A percentile compares a stretch with the other conserved stretches of the same genome.
Evolutionary conservation across 2,888 invertebrate species (phyloP).

Genomic region (Eristalinus aeneus): DNA sequence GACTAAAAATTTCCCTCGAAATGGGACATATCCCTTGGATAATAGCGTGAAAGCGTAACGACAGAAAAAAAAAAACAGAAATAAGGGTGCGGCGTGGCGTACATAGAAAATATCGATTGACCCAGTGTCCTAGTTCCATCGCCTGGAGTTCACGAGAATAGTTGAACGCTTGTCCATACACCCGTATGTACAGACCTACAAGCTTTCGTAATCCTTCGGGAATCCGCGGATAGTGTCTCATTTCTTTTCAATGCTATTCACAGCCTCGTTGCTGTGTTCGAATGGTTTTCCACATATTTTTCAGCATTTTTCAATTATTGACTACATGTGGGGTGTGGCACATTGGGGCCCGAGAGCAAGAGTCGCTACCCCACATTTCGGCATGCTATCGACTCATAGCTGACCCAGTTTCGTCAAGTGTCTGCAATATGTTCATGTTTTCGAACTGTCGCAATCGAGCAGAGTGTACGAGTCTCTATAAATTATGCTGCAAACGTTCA

Average conservation of each 20-base stretch:
- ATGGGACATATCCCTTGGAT: constrained; percentile 7
- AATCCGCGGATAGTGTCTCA: constrained; percentile 23
- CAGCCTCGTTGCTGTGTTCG: neutral
- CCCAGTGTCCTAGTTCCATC: constrained; percentile 58
- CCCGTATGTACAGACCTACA: constrained; percentile 35
- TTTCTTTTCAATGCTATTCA: constrained; percentile 20
- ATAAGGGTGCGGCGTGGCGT: constrained; percentile 65
- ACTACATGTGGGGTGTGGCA: constrained; percentile 42
- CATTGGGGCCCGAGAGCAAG: neutral
- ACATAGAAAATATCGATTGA: constrained; percentile 69
- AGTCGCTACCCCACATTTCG: constrained; percentile 18
- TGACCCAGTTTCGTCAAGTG: constrained; percentile 57
- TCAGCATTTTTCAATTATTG: constrained; percentile 31
- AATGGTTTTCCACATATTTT: neutral
- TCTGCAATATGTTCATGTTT: constrained; percentile 60
- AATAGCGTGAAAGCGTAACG: neutral
- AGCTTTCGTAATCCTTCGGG: constrained; percentile 56
- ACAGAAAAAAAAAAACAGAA: constrained; percentile 7
- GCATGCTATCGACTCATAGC: constrained; percentile 54
- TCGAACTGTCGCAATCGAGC: constrained; percentile 14
- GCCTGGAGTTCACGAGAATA: constrained; percentile 22
- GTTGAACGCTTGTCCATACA: neutral
- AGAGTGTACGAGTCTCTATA: constrained; percentile 34
- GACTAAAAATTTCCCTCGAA: constrained; percentile 7
- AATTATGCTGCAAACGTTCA: constrained; percentile 55